Base-by-base conservation (phyloP, 2,797 vertebrate species). In the Spinus olivaceus region DNA sequence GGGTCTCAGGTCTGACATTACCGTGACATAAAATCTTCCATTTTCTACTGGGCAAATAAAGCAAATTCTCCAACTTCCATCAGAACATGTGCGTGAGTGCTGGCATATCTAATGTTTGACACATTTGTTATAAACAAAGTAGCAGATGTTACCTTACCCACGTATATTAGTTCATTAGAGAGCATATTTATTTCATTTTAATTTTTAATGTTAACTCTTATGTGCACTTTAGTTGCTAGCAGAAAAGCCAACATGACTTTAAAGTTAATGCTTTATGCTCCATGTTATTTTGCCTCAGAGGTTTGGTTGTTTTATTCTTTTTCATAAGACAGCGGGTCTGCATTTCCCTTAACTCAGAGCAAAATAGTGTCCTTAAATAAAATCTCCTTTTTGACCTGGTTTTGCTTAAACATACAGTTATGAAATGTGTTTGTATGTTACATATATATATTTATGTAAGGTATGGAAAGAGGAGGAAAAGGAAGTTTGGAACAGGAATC, bases 91-190 rank as follows among this genome's bases (percentile, higher is more conserved):
- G 67, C 94, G 57, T 47, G 87, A 91, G 73, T 91, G 64, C 74
- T 96, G 95, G 96, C 96, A 85, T 80, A 39, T 82, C 95, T 92
- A 90, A 84, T 84, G 41, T 96, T 96, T 95, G 93, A 94, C 95
- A 96, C 94, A 95, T 95, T 97, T 95, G 94, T 96, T 93, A 66
- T 53, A 96, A 96, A 96, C 95, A 93, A 94, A 95, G 94, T 94
- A 95, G 87, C 95, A 96, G 96, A 95, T 97, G 96, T 95, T 96
- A 95, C 93, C 86, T 97, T 97, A 95, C 96, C 95, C 94, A 96
- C 95, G 3, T 96, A 92, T 95, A 92, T 92, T 96, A 94, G 93
- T 95, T 97, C 96, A 94, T 94, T 92, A 88, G 83, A 78, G 82
- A 92, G 78, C 71, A 72, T 91, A 85, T 95, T 94, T 94, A 77